These are phyloP conservation scores for Drosophila macrospina DNA, from an alignment of 2,888 invertebrate species.

Conservation along the genomic window DNA sequence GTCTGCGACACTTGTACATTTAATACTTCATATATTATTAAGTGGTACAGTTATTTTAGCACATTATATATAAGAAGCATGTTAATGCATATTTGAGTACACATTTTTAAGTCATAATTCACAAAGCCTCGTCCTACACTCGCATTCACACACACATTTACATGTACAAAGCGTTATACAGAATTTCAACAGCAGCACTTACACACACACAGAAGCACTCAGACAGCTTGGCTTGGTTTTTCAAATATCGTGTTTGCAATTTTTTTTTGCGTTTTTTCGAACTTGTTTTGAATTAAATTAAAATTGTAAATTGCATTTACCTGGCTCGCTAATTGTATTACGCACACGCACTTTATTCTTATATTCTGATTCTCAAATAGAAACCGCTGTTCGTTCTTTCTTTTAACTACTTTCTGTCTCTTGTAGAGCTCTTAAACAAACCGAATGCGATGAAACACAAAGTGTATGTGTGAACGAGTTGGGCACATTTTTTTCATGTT, in stretches of 20 bases:
- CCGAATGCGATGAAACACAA: constrained; percentile 58
- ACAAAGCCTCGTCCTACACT: constrained; percentile 54
- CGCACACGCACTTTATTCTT: constrained; percentile 73
- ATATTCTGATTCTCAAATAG: constrained; percentile 51
- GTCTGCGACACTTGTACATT: constrained; percentile 45
- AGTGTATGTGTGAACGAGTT: constrained; percentile 45
- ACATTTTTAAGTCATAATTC: constrained; percentile 47
- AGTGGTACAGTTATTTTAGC: constrained; percentile 16
- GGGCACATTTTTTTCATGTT: constrained; percentile 51
- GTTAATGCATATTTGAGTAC: constrained; percentile 11
- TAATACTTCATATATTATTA: constrained; percentile 16
- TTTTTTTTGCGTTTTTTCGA: constrained; percentile 37
- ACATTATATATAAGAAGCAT: constrained; percentile 7
- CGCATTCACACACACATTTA: constrained; percentile 50
- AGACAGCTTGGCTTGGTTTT: constrained; percentile 71
- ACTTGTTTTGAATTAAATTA: constrained; percentile 47
- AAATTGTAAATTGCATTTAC: constrained; percentile 65
- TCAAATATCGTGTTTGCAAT: constrained; percentile 67
- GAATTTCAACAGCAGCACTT: constrained; percentile 72
- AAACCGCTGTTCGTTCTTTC: constrained; percentile 50
- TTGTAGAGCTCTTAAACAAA: constrained; percentile 56
- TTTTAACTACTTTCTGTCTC: constrained; percentile 62
- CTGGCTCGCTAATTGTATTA: constrained; percentile 61
- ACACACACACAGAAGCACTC: constrained; percentile 60
- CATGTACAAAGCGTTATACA: constrained; percentile 76